Evolutionary conservation across 2,888 invertebrate genomes (phyloP), one percentile per base, ranked within the genome.

Genomic region (Agrenia bidenticulata): DNA sequence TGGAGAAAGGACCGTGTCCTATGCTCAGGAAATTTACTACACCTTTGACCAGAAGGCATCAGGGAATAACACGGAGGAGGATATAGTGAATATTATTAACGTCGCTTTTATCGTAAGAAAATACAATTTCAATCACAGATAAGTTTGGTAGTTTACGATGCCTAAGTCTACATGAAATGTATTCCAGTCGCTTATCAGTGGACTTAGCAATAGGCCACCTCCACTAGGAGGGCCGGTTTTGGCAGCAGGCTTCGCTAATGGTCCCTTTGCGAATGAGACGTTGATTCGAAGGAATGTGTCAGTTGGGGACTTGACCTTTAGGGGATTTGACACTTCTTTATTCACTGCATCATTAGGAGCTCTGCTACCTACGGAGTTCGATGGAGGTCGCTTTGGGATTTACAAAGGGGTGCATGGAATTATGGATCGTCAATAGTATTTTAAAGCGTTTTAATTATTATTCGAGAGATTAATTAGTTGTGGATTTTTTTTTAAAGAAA

Each of bases 11-110:
- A 23, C 59, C 1, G 69, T 69, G 7, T 56, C 13, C 7, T 65
- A 69, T 26, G 55, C 59, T 51, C 62, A 68, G 24, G 32, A 58
- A 23, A 55, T 27, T 4, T 66, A 63, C 17, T 69, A 69, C 56
- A 50, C 41, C 15, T 69, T 69, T 39, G 65, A 66, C 41, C 15
- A 49, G n/a, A 49, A 65, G 11, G 41, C 17, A 15, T 59, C 60
- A 11, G 68, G n/a, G 13, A 39, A 45, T 7, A 7, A 19, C 1
- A 57, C 19, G 15, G 69, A 69, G 19, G 17, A 21, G 1, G 65
- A 65, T 23, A 1, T 57, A 1, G 55, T 69, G 17, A 69, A 61
- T 56, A 45, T 65, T 21, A 11, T 56, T 21, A 68, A 69, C 32
- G 19, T 69, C 19, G 59, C 69, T 4, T 61, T 57, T 23, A 15